A percentile compares a stretch with the other conserved stretches of the same genome.
Conservation (phyloP, 2,797 vertebrate genomes). For the Argentina silus region DNA sequence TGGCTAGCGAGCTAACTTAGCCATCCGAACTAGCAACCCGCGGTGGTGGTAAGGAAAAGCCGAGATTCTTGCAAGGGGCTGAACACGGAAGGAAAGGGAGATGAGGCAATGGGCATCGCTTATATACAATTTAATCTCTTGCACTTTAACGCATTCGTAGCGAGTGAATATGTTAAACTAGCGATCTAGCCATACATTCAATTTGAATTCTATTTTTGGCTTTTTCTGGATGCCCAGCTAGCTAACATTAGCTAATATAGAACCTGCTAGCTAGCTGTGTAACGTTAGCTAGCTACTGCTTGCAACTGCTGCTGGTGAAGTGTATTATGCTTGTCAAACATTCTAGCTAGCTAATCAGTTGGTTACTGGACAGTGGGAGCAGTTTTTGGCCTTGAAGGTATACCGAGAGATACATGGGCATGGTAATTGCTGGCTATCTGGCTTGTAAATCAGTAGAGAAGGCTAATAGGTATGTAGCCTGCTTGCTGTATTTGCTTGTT, state of each 20-base stretch:
- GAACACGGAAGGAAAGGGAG: conserved; percentile 18
- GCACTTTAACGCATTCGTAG: too few species aligned
- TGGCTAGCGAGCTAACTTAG: conserved; percentile 57
- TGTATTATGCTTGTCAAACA: conserved; percentile 54
- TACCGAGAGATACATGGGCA: background rate
- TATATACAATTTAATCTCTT: too few species aligned
- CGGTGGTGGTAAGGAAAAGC: background rate
- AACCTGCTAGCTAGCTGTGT: background rate
- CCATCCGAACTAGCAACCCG: background rate
- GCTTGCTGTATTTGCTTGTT: background rate
- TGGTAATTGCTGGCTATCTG: background rate
- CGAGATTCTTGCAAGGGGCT: conserved; percentile 4
- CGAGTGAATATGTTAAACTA: background rate
- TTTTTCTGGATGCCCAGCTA: background rate
- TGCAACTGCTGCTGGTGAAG: background rate
- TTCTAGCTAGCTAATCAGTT: conserved; percentile 52
- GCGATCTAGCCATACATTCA: background rate
- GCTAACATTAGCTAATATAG: background rate
- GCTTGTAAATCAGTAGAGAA: background rate
- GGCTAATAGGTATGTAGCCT: background rate
- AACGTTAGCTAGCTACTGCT: background rate
- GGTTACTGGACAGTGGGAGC: background rate
- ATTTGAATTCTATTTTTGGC: background rate
- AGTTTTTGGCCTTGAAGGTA: background rate
- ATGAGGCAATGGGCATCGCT: too few species aligned